Conservation (phyloP, 2,797 vertebrate genomes). For the Neopelma chrysocephalum region DNA sequence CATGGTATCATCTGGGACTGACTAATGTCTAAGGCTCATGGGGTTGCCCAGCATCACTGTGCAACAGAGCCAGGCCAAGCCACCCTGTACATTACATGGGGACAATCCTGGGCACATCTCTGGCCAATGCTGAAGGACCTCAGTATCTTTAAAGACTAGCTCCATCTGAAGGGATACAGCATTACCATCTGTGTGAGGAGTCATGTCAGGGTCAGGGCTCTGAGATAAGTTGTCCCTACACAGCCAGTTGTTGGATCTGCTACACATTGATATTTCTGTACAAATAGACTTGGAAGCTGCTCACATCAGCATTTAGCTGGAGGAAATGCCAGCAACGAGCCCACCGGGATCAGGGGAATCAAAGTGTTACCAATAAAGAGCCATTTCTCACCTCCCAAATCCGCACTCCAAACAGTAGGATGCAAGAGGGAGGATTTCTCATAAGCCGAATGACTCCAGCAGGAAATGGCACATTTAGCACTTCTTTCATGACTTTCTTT, state of each 20-base stretch:
- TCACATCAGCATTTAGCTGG: background rate
- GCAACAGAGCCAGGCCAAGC: background rate
- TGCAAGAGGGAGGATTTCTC: background rate
- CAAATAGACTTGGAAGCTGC: background rate
- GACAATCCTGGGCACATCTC: background rate
- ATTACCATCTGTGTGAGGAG: background rate
- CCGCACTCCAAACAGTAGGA: slow-evolving; percentile 29
- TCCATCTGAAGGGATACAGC: background rate
- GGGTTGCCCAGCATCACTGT: background rate
- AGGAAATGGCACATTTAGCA: slow-evolving; percentile 38
- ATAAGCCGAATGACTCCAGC: background rate
- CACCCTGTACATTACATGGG: background rate
- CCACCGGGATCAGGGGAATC: background rate
- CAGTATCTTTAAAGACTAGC: background rate
- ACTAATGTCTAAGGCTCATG: background rate
- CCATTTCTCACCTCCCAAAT: slow-evolving; percentile 33
- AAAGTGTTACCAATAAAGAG: slow-evolving; percentile 5
- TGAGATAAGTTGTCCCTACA: background rate
- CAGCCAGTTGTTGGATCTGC: background rate
- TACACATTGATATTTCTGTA: background rate
- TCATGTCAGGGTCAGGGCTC: background rate
- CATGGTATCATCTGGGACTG: background rate
- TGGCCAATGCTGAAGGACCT: background rate
- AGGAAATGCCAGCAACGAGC: slow-evolving; percentile 25
- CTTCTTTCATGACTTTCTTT: background rate